phyloP scores from a whole-genome alignment of 2,888 invertebrate species.

The Gnatocerus cornutus region DNA sequence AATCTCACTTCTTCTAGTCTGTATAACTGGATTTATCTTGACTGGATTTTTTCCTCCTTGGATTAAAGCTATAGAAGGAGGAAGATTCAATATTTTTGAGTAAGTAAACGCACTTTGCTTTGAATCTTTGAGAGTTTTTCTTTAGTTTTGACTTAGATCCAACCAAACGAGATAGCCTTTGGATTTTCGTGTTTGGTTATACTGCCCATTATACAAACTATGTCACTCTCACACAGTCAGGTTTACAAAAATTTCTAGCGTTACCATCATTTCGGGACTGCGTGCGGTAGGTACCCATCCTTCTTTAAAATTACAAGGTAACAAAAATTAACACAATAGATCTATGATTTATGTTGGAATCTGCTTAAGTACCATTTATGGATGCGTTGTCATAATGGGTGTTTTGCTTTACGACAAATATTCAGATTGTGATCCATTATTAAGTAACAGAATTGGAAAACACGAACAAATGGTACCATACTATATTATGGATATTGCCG shows the following conservation, averaged over 20 bases:
- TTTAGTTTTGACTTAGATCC: slow-evolving; percentile 76
- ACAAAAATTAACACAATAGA: slow-evolving; percentile 57
- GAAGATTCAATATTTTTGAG: slow-evolving; percentile 77
- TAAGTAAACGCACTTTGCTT: slow-evolving; percentile 67
- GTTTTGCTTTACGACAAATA: slow-evolving; percentile 78
- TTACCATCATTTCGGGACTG: slow-evolving; percentile 75
- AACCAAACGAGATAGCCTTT: slow-evolving; percentile 76
- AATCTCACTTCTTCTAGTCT: slow-evolving; percentile 73
- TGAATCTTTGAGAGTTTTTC: slow-evolving; percentile 55
- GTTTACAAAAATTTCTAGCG: slow-evolving; percentile 72
- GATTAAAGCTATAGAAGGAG: slow-evolving; percentile 73
- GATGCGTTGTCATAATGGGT: slow-evolving; percentile 75
- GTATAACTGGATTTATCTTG: slow-evolving; percentile 64
- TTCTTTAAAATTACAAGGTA: too few relatives aligned
- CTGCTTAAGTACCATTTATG: slow-evolving; percentile 69
- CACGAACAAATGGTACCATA: slow-evolving; percentile 78
- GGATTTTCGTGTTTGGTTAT: slow-evolving; percentile 75
- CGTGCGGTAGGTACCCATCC: slow-evolving; percentile 72
- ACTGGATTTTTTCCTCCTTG: slow-evolving; percentile 71
- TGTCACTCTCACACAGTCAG: slow-evolving; percentile 66
- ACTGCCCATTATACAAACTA: slow-evolving; percentile 70
- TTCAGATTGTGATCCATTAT: slow-evolving; percentile 78
- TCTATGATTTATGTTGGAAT: slow-evolving; percentile 60
- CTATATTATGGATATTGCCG: slow-evolving; percentile 82
- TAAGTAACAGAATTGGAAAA: slow-evolving; percentile 73